Conservation (phyloP, 1,140 invertebrate genomes). For the Aphis gossypii region DNA sequence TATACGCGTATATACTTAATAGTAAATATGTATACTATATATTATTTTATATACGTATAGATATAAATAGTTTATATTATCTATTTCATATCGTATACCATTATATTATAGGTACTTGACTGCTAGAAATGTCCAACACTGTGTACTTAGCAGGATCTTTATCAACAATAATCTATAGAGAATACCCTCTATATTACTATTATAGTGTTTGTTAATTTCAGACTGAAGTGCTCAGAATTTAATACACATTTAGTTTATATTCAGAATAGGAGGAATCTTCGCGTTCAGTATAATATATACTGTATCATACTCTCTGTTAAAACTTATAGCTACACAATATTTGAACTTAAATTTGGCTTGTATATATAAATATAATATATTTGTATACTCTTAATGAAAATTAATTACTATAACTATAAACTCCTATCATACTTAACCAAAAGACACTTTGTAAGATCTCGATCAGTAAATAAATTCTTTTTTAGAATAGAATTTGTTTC, state of each 20-base stretch:
- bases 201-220: neutral
- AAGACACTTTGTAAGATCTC: neutral
- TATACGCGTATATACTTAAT: neutral
- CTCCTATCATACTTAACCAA: neutral
- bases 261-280: neutral
- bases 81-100: neutral
- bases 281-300: neutral
- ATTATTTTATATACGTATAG: neutral
- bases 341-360: neutral
- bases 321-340: neutral
- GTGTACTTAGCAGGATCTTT: neutral
- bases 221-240: neutral
- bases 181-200: neutral
- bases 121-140: neutral
- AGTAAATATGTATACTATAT: neutral
- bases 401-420: neutral
- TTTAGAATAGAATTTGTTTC: neutral
- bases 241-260: neutral
- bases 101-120: neutral
- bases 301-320: neutral
- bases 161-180: neutral
- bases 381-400: neutral
- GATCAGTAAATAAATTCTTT: neutral
- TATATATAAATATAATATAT: neutral
- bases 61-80: neutral